Evolutionary conservation across 2,113 vertebrate species (phyloP).

Genomic region (Ptilorrhoa leucosticta): DNA sequence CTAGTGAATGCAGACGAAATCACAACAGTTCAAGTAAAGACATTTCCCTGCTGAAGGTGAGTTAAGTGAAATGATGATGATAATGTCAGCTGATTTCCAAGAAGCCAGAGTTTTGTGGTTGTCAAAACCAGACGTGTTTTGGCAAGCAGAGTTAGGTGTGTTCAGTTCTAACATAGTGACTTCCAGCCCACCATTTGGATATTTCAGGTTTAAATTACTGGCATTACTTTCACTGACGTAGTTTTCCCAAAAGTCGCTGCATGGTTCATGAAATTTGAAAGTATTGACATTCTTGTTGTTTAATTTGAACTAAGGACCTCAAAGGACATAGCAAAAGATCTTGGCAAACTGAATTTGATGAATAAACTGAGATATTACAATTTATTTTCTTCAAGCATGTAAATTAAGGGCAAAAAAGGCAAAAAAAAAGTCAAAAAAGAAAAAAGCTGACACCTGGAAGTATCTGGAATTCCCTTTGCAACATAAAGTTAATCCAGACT

Average conservation of each 20-base stretch:
- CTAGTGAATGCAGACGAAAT: not conserved
- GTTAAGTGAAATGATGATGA: not conserved
- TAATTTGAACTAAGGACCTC: not conserved
- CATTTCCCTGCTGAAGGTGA: not conserved
- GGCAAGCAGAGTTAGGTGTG: not conserved
- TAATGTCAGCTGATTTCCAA: not conserved
- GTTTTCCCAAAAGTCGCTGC: not conserved
- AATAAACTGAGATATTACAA: not conserved
- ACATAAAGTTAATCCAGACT: not conserved
- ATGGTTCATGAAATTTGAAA: not conserved
- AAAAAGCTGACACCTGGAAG: not conserved
- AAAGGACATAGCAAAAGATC: not conserved
- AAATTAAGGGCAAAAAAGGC: rapidly evolving
- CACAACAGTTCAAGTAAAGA: not conserved
- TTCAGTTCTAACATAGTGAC: not conserved
- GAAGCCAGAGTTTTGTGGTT: not conserved
- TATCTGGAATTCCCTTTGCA: not conserved
- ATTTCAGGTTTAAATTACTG: not conserved
- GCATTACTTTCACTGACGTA: not conserved
- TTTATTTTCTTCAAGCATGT: not conserved
- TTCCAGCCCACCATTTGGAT: not conserved
- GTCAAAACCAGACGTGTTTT: not conserved
- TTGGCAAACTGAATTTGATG: not conserved
- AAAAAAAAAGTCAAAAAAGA: not conserved
- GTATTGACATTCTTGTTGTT: not conserved